A percentile compares a stretch with the other conserved stretches of the same genome.
phyloP scores from a whole-genome alignment of 2,888 invertebrate species.

The Andrena praecox region DNA sequence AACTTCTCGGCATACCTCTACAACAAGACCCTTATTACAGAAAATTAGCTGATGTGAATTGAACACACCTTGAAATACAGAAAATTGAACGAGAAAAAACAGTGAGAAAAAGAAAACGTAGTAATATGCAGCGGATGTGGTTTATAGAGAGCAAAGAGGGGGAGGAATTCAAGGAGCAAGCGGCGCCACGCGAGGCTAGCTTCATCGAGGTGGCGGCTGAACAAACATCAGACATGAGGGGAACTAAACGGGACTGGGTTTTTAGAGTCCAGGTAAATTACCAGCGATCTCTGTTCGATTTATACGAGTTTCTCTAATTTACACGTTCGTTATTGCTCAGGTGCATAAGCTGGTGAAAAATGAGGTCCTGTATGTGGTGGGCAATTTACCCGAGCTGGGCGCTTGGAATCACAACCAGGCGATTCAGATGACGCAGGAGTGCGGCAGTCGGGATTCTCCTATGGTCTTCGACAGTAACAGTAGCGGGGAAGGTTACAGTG shows the following conservation, averaged over 20 bases:
- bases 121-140: constrained; percentile 73
- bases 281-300: not conserved
- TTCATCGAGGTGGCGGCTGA: constrained; percentile 64
- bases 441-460: constrained; percentile 74
- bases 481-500: constrained; percentile 72
- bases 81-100: constrained; percentile 66
- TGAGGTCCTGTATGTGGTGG: constrained; percentile 82
- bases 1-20: constrained; percentile 41
- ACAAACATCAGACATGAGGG: constrained; percentile 78
- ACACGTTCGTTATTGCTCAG: constrained; percentile 61
- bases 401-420: constrained; percentile 84
- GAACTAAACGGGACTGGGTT: constrained; percentile 82
- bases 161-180: constrained; percentile 62
- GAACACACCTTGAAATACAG: constrained; percentile 68
- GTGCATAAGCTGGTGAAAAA: constrained; percentile 81
- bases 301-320: not conserved
- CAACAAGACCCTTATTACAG: constrained; percentile 73
- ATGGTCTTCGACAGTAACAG: constrained; percentile 76
- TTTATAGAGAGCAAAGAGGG: constrained; percentile 75
- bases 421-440: constrained; percentile 80
- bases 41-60: constrained; percentile 74
- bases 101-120: constrained; percentile 57
- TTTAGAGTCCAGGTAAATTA: constrained; percentile 82
- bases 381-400: constrained; percentile 82
- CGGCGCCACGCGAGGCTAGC: constrained; percentile 62